A percentile compares a stretch with the other conserved stretches of the same genome.
Evolutionary conservation across 2,888 invertebrate genomes (phyloP).

Genomic region (Drosophila kambysellisi): DNA sequence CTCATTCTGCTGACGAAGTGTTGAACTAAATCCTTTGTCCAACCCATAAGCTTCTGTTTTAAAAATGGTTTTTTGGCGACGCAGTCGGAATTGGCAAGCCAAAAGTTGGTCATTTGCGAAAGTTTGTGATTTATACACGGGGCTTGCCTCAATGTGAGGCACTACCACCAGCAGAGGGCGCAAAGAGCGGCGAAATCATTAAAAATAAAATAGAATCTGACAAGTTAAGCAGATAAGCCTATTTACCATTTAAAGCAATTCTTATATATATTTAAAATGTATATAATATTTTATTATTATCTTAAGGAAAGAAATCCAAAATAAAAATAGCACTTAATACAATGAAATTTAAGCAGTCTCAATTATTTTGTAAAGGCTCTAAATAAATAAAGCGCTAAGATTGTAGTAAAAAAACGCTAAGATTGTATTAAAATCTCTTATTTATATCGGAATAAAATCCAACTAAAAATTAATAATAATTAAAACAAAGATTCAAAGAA

Average conservation of each 20-base stretch:
- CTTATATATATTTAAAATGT: not conserved
- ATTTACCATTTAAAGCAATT: not conserved
- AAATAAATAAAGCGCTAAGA: not conserved
- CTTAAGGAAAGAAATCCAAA: not conserved
- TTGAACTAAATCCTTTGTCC: constrained; percentile 52
- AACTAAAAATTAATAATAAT: too few relatives aligned
- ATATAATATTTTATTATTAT: not conserved
- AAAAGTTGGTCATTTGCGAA: constrained; percentile 46
- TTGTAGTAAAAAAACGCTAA: not conserved
- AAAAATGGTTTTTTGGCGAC: constrained; percentile 33
- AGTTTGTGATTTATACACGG: constrained; percentile 28
- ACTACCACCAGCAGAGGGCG: not conserved
- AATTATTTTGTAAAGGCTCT: not conserved
- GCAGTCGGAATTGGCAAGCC: constrained; percentile 26
- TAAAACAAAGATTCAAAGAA: not conserved
- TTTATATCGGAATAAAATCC: not conserved
- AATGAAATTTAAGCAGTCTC: too few relatives aligned
- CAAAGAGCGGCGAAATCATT: not conserved
- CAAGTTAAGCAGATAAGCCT: not conserved
- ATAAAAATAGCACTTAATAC: accelerated
- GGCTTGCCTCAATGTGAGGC: constrained; percentile 38
- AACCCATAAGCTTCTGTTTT: constrained; percentile 20
- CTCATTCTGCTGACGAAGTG: constrained; percentile 65
- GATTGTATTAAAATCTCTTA: too few relatives aligned
- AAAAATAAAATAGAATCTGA: not conserved